Evolutionary conservation across 2,888 invertebrate species (phyloP).

Genomic region (Argyresthia albistria): DNA sequence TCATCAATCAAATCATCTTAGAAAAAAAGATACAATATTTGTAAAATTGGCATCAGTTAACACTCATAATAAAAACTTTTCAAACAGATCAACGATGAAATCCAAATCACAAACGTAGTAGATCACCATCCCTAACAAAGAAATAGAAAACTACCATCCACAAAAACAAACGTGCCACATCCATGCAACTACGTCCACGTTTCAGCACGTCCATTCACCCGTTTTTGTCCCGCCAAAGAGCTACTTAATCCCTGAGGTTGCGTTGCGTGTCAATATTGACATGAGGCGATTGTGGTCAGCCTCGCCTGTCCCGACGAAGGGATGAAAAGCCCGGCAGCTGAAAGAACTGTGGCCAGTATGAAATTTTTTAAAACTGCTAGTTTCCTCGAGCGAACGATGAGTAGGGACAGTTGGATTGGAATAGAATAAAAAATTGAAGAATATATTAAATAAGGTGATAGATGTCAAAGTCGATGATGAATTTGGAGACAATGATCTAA

Average conservation of each 20-base stretch:
- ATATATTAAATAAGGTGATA: too few relatives aligned
- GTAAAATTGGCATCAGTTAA: neutral
- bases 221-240: conserved; percentile 30
- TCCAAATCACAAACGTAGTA: too few relatives aligned
- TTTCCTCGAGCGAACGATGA: too few relatives aligned
- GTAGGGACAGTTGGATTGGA: too few relatives aligned
- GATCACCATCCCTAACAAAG: too few relatives aligned
- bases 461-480: too few relatives aligned
- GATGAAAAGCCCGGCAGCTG: conserved; percentile 25
- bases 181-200: neutral
- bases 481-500: too few relatives aligned
- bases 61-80: neutral
- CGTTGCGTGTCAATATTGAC: conserved; percentile 55
- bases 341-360: conserved; percentile 1
- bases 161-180: neutral
- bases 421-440: too few relatives aligned
- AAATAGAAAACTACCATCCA: too few relatives aligned
- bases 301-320: conserved; percentile 43
- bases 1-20: neutral
- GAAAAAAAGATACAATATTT: neutral
- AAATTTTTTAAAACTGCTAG: neutral
- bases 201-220: conserved; percentile 38
- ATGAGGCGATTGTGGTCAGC: conserved; percentile 50
- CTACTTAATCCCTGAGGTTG: conserved; percentile 57
- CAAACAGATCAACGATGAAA: neutral